Evolutionary conservation across 2,888 invertebrate genomes (phyloP), one percentile per base, ranked within the genome.

Genomic region (Serripes groenlandicus): DNA sequence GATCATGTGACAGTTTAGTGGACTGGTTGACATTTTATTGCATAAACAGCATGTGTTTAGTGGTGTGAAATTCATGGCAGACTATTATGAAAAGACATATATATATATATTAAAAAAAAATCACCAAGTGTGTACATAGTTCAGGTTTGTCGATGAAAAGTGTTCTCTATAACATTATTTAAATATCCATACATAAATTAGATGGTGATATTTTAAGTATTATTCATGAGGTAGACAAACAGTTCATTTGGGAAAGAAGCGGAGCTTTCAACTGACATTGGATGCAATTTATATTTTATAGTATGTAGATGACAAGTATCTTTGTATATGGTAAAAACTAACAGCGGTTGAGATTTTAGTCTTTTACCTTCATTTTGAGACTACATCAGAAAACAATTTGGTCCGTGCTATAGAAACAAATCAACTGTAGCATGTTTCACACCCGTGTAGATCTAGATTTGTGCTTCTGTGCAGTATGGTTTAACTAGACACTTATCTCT

Each of bases 21-120:
- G 32, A 62, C 62, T 62, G 62, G 32, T 62, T 34, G n/a, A 11
- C 15, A 21, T 34, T 28, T 62, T 60, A 60, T 64, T 66, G 66
- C 66, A 42, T 37, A 35, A 66, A 64, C 34, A 66, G 66, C 42
- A 42, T 66, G 66, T 42, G 34, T 66, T 42, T 66, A 26, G 37
- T 66, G 66, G 66, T 66, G 42, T 21, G n/a, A n/a, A n/a, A 42
- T 35, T 66, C 66, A 66, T 66, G 66, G 66, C 66, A 66, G 35
- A 42, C 28, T 42, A 66, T 42, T 66, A n/a, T n/a, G n/a, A n/a
- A n/a, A n/a, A n/a, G n/a, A n/a, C n/a, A n/a, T n/a, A n/a, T n/a
- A n/a, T n/a, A n/a, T n/a, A n/a, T n/a, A n/a, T n/a, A n/a, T n/a
- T n/a, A n/a, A n/a, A n/a, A n/a, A n/a, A n/a, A n/a, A 66, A n/a